A percentile compares a stretch with the other conserved stretches of the same genome.
Evolutionary conservation across 2,888 invertebrate species (phyloP).

Genomic region (Ophion ellenae): DNA sequence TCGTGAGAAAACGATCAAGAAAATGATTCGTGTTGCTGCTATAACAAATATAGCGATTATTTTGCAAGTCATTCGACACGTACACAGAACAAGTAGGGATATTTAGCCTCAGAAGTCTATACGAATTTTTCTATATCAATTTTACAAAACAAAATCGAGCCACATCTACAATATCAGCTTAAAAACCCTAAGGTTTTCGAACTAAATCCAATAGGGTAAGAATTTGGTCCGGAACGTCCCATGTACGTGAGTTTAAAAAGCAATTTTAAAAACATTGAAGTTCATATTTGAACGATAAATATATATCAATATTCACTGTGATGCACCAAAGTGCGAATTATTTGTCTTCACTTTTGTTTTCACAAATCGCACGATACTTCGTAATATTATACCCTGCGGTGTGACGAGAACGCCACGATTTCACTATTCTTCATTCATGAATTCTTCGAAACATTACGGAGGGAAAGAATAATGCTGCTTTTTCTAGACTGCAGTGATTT

Average conservation of each 20-base stretch:
- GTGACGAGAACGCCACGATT: constrained; percentile 29
- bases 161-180: too few relatives aligned
- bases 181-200: too few relatives aligned
- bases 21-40: constrained; percentile 3
- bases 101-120: too few relatives aligned
- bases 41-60: background rate
- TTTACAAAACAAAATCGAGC: too few relatives aligned
- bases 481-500: background rate
- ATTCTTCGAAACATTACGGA: constrained; percentile 12
- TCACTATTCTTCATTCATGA: constrained; percentile 36
- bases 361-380: constrained; percentile 10
- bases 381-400: background rate
- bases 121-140: too few relatives aligned
- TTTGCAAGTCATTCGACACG: too few relatives aligned
- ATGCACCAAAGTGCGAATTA: background rate
- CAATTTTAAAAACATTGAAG: background rate
- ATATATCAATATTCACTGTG: background rate
- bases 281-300: constrained; percentile 13
- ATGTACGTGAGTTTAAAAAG: background rate
- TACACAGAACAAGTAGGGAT: too few relatives aligned
- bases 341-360: constrained; percentile 11
- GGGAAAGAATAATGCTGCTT: constrained; percentile 8
- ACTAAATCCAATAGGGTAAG: background rate
- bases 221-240: background rate
- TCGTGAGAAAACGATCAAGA: constrained; percentile 23